phyloP scores from a whole-genome alignment of 2,113 vertebrate genomes.

The Anhinga rufa region DNA sequence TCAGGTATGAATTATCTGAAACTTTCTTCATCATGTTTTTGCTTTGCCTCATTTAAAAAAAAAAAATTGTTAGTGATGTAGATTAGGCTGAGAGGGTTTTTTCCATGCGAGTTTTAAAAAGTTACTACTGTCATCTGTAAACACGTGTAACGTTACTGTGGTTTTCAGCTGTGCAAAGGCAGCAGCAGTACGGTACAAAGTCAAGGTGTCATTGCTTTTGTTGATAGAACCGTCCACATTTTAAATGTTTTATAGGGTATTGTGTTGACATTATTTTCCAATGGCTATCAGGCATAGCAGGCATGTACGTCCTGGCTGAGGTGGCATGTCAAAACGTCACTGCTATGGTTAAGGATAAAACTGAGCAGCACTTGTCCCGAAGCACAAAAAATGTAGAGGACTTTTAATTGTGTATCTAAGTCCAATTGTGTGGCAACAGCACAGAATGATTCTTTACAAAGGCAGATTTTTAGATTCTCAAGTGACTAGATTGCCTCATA shows the following conservation, averaged over 20 bases:
- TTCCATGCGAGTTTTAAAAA: not conserved
- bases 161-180: not conserved
- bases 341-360: not conserved
- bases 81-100: not conserved
- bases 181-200: not conserved
- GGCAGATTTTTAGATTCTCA: conserved; percentile 65
- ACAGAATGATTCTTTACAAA: conserved; percentile 36
- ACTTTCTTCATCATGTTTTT: not conserved
- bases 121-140: not conserved
- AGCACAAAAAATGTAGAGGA: not conserved
- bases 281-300: not conserved
- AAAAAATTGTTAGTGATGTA: not conserved
- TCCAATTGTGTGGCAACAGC: not conserved
- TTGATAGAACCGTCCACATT: not conserved
- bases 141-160: not conserved
- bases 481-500: conserved; percentile 63
- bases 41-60: not conserved
- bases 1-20: not conserved
- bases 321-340: not conserved
- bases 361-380: not conserved
- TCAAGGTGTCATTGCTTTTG: not conserved
- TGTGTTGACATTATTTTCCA: not conserved
- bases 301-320: not conserved
- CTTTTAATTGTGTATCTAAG: conserved; percentile 27
- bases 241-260: not conserved